A percentile compares a stretch with the other conserved stretches of the same genome.
Conservation (phyloP, 1,140 invertebrate genomes). For the Monochamus saltuarius region DNA sequence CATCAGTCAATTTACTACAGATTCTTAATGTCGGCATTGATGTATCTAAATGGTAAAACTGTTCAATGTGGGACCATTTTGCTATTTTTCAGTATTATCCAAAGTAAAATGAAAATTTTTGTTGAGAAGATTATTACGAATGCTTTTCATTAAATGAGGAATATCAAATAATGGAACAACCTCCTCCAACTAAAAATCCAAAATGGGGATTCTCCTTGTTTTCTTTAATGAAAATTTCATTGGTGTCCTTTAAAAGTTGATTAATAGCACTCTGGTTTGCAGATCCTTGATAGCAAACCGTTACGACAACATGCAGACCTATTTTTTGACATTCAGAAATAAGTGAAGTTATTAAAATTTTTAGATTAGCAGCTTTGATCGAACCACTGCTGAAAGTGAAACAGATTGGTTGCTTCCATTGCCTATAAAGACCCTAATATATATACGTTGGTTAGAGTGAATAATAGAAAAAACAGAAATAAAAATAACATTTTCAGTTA, state of each 20-base stretch:
- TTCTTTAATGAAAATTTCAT: conserved; percentile 7
- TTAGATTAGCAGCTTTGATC: conserved; percentile 27
- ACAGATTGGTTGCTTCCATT: too few species aligned
- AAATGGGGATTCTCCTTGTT: conserved; percentile 24
- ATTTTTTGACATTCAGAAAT: conserved; percentile 32
- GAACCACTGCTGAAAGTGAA: conserved; percentile 31
- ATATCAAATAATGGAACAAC: conserved; percentile 42
- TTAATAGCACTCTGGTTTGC: conserved; percentile 40
- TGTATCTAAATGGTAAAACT: conserved; percentile 24
- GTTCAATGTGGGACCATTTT: conserved; percentile 33
- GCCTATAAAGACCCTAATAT: conserved; percentile 34
- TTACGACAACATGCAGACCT: conserved; percentile 40
- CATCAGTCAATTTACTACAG: conserved; percentile 40
- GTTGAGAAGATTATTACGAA: conserved; percentile 44
- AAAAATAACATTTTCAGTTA: too few species aligned
- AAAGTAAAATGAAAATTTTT: conserved; percentile 36
- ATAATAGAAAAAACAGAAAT: too few species aligned
- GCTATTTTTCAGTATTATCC: conserved; percentile 25
- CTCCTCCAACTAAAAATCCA: conserved; percentile 38
- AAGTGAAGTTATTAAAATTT: conserved; percentile 23
- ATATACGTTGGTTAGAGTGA: too few species aligned
- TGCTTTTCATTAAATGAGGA: conserved; percentile 47
- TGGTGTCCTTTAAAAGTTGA: conserved; percentile 22
- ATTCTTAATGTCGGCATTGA: not conserved
- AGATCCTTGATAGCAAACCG: conserved; percentile 42